Evolutionary conservation across 2,797 vertebrate genomes (phyloP).

Genomic region (Gephyroberyx darwinii): DNA sequence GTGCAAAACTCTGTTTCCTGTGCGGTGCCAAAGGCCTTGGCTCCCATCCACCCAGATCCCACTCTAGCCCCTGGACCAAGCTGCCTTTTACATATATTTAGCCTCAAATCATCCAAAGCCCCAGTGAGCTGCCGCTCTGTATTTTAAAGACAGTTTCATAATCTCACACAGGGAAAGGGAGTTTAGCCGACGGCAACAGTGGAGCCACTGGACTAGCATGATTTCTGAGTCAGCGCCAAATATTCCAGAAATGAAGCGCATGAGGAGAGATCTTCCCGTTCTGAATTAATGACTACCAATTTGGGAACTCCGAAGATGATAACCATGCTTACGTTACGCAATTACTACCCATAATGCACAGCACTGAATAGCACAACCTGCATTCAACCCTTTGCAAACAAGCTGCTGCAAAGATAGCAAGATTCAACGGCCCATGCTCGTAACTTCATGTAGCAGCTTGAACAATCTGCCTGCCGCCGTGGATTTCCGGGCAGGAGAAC

Average conservation of each 20-base stretch:
- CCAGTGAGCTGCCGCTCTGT: slow-evolving; percentile 57
- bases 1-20: slow-evolving; percentile 12
- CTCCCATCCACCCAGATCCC: slow-evolving; percentile 56
- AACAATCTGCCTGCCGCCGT: slow-evolving; percentile 44
- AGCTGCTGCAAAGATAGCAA: slow-evolving; percentile 11
- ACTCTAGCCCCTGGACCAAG: slow-evolving; percentile 50
- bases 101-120: slow-evolving; percentile 67
- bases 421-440: slow-evolving; percentile 1
- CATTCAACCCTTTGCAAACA: slow-evolving; percentile 18
- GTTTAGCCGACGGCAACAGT: slow-evolving; percentile 57
- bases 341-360: slow-evolving; percentile 6
- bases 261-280: slow-evolving; percentile 24
- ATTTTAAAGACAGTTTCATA: slow-evolving; percentile 68
- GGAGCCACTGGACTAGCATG: slow-evolving; percentile 31
- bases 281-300: neutral
- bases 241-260: slow-evolving; percentile 12
- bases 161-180: slow-evolving; percentile 56
- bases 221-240: slow-evolving; percentile 50
- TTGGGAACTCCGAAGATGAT: slow-evolving; percentile 6
- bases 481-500: slow-evolving; percentile 31
- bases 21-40: slow-evolving; percentile 47
- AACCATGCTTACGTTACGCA: neutral
- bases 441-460: slow-evolving; percentile 37
- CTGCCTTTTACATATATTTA: slow-evolving; percentile 69
- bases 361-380: neutral